Base-by-base conservation (phyloP, 23 tunicate genomes). In the Halocynthia roretzi region DNA sequence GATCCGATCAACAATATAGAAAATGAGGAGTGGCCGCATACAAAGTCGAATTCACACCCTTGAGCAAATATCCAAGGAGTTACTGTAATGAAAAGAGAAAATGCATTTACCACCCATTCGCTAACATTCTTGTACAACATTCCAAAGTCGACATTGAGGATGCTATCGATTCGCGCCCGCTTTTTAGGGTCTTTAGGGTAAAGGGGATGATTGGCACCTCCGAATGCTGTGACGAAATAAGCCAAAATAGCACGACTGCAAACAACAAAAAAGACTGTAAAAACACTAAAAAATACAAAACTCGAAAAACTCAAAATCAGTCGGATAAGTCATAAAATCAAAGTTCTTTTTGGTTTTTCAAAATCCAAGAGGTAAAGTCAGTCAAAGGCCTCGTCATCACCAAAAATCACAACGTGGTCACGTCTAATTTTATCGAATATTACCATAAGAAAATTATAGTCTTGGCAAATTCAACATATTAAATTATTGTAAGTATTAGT, bases 171-270 rank as follows among this genome's bases (percentile, higher is more conserved):
- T 15, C 60, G 31, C 9, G 78, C 61, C 9, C 78, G 62, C 14
- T 20, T 54, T 74, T 74, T 74, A 7, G 78, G 78, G 22, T 74
- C 78, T 49, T 53, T 52, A 11, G 78, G 78, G 56, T 54, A 74
- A 18, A 74, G 78, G 4, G 78, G 64, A 74, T 74, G 78, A 14
- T 54, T 6, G 9, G 78, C 64, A 17, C 78, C 78, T 9, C 78
- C 78, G 62, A 74, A 74, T 14, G 56, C 56, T 54, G 78, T 4
- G 21, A 74, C 78, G 11, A 74, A 50, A 74, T 74, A 74, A 5
- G 78, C 40, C 78, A 74, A 54, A 53, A 74, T 74, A 0, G 78
- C 78, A 8, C 78, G 78, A 54, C 78, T 74, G 19, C 14, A 74
- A 74, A 21, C 18, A 12, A 12, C 48, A n/a, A 67, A 10, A 15